Evolutionary conservation across 1,140 invertebrate genomes (phyloP), one percentile per base, ranked within the genome.

Genomic region (Saccostrea echinata): DNA sequence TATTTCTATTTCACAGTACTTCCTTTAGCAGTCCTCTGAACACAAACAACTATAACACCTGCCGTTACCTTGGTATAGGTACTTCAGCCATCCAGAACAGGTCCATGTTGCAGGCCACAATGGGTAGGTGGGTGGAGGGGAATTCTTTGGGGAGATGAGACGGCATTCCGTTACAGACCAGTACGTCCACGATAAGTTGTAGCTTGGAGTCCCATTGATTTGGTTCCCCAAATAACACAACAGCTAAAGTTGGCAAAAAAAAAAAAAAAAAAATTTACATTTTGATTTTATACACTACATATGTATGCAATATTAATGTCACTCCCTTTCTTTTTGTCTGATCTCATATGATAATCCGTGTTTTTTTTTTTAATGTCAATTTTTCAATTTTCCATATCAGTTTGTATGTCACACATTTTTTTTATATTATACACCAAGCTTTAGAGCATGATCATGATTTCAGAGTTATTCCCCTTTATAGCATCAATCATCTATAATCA

Each of bases 181-280:
- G 91, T 33, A 97, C 94, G 93, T 97, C 97, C 4, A 97, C 94
- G 61, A 97, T 94, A 18, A 97, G 92, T 93, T 97, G 97, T 18
- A 96, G 92, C 84, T 94, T 93, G 11, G 95, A 94, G 89, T 96
- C 95, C 95, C 95, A 95, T 84, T 94, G 91, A 0, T 93, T 92
- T 21, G 95, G 94, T 84, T 95, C 95, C 33, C 94, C 95, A 90
- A 95, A 94, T 71, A 95, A 90, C 81, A 95, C 91, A 24, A 95
- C 91, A 87, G 93, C 94, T 94, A 88, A 80, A 96, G 91, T 71
- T 82, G 88, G 87, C 35, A 71, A 24, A 55, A 84, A 21, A n/a
- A 21, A 24, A 71, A 55, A 18, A 18, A 61, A 21, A 21, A 43
- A 43, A 43, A 43, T 43, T 43, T 1, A 6, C 6, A 43, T 43